Percentiles rank a stretch among this genome's conserved stretches.
These are phyloP conservation scores for Papilio protenor DNA, from an alignment of 2,888 invertebrate genomes.

Conservation along the genomic window DNA sequence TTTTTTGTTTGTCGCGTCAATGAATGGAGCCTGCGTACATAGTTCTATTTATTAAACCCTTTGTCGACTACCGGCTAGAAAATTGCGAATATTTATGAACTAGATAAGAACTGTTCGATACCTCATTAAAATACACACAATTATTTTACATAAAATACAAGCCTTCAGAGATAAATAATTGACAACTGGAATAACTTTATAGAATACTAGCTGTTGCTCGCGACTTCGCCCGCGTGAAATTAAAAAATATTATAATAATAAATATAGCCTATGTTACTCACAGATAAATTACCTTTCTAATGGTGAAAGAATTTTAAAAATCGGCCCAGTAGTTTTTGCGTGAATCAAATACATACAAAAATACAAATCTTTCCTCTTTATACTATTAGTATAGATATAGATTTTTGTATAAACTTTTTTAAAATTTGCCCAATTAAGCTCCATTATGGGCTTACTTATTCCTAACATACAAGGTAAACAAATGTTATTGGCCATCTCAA, in stretches of 20 bases:
- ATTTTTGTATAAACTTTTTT: too few relatives aligned
- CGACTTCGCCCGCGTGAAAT: too few relatives aligned
- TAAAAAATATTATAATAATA: too few relatives aligned
- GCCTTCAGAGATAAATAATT: not conserved
- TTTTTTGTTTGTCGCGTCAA: slow-evolving; percentile 30
- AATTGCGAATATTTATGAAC: slow-evolving; percentile 32
- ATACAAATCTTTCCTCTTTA: too few relatives aligned
- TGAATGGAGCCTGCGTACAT: slow-evolving; percentile 31
- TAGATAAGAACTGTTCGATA: slow-evolving; percentile 27
- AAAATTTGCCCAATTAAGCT: too few relatives aligned
- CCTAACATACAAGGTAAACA: not conserved
- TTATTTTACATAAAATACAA: not conserved
- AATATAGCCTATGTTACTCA: too few relatives aligned
- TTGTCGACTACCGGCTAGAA: slow-evolving; percentile 32
- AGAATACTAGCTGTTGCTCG: too few relatives aligned
- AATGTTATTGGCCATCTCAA: not conserved
- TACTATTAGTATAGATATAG: too few relatives aligned
- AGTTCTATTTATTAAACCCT: slow-evolving; percentile 28
- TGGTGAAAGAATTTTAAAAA: too few relatives aligned
- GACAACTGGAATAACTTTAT: not conserved
- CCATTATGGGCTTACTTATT: not conserved
- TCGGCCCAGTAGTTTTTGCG: too few relatives aligned
- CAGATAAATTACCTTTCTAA: too few relatives aligned
- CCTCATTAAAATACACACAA: slow-evolving; percentile 24
- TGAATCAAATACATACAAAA: too few relatives aligned